Conservation (phyloP, 2,888 invertebrate species). For the Meghimatium bilineatum region DNA sequence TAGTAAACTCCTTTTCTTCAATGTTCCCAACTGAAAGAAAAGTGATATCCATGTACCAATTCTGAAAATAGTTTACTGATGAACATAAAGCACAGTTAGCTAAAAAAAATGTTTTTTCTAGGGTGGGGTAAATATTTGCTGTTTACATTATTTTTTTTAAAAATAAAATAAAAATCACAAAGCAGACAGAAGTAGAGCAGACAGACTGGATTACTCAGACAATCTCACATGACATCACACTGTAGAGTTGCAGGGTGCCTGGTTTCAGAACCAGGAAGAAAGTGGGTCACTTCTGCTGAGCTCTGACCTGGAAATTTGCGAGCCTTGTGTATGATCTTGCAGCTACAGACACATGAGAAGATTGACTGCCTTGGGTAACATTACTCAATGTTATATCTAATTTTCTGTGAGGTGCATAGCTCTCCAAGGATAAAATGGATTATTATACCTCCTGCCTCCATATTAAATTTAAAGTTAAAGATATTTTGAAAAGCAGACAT, state of each 20-base stretch:
- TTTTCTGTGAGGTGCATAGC: too few relatives aligned
- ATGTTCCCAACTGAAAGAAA: too few relatives aligned
- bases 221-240: constrained; percentile 12
- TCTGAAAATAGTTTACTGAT: too few relatives aligned
- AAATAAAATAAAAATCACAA: not conserved
- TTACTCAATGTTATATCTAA: too few relatives aligned
- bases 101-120: not conserved
- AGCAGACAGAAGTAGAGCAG: constrained; percentile 11
- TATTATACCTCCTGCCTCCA: too few relatives aligned
- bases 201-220: not conserved
- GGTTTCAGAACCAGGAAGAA: not conserved
- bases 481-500: too few relatives aligned
- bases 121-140: constrained; percentile 14
- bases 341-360: not conserved
- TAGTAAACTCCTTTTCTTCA: too few relatives aligned
- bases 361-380: too few relatives aligned
- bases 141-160: not conserved
- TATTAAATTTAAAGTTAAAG: too few relatives aligned
- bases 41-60: too few relatives aligned
- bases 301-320: constrained; percentile 7
- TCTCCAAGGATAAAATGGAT: too few relatives aligned
- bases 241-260: not conserved
- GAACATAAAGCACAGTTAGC: not conserved
- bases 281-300: not conserved
- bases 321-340: not conserved